Conservation (phyloP, 2,113 vertebrate genomes). For the Amblyornis subalaris region DNA sequence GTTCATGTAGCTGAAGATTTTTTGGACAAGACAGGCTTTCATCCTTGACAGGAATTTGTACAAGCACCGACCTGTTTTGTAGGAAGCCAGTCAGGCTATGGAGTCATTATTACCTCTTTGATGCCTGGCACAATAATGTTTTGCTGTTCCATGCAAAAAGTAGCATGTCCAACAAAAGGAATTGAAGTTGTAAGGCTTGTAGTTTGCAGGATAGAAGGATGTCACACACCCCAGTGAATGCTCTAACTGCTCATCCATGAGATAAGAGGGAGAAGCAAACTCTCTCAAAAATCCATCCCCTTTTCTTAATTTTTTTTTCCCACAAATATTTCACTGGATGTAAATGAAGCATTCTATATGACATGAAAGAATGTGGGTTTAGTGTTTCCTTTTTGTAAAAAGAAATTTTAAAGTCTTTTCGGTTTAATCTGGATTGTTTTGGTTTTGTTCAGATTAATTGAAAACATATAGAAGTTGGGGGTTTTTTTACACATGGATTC, state of each 20-base stretch:
- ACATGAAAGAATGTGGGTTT: background rate
- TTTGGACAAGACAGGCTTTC: background rate
- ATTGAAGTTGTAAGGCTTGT: background rate
- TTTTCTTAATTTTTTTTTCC: background rate
- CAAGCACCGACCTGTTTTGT: background rate
- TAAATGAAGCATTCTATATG: background rate
- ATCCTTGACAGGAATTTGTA: background rate
- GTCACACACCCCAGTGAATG: background rate
- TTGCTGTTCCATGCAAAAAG: conserved; percentile 5
- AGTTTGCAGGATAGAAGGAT: background rate
- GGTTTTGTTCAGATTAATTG: background rate
- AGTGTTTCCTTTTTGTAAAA: background rate
- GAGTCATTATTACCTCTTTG: background rate
- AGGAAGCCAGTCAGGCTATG: background rate
- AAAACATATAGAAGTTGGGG: background rate
- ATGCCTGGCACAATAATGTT: background rate
- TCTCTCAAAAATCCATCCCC: background rate
- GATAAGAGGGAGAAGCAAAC: background rate
- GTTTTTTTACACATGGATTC: background rate
- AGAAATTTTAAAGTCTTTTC: background rate
- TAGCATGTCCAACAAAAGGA: background rate
- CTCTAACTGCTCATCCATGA: background rate
- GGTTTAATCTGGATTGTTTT: background rate
- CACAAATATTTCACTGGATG: background rate
- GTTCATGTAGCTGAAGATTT: background rate